A percentile compares a stretch with the other conserved stretches of the same genome.
These are phyloP conservation scores for Xenopus petersii DNA, from an alignment of 2,797 vertebrate genomes.

Conservation along the genomic window DNA sequence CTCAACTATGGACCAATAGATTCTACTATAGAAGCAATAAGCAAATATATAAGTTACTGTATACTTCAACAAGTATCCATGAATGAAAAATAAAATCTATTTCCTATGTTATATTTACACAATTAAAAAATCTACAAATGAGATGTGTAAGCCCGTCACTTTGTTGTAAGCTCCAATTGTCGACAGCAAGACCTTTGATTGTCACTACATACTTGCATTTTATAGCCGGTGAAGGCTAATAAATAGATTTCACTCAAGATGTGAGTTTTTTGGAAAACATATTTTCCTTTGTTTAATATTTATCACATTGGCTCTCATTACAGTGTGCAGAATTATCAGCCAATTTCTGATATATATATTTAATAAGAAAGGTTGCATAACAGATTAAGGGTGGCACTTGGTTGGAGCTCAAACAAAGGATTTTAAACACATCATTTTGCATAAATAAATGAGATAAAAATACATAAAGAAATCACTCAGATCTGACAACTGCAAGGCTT, in stretches of 20 bases:
- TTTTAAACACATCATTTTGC: constrained; percentile 89
- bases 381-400: no score
- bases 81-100: constrained; percentile 96
- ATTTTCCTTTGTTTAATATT: constrained; percentile 30
- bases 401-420: constrained; percentile 91
- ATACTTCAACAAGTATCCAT: constrained; percentile 74
- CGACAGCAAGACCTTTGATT: constrained; percentile 11
- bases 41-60: constrained; percentile 87
- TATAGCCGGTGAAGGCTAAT: constrained; percentile 92
- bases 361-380: no score
- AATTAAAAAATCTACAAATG: constrained; percentile 71
- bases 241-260: constrained; percentile 87
- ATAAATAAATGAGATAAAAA: constrained; percentile 98
- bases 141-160: constrained; percentile 80
- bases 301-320: no score
- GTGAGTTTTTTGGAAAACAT: constrained; percentile 52
- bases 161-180: constrained; percentile 75
- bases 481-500: constrained; percentile 77
- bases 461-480: constrained; percentile 88
- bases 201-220: constrained; percentile 54
- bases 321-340: no score
- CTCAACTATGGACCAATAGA: constrained; percentile 79
- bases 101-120: constrained; percentile 98
- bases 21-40: constrained; percentile 62
- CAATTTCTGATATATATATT: no score